A percentile compares a stretch with the other conserved stretches of the same genome.
phyloP scores from a whole-genome alignment of 1,140 invertebrate genomes.

The Myzus persicae region DNA sequence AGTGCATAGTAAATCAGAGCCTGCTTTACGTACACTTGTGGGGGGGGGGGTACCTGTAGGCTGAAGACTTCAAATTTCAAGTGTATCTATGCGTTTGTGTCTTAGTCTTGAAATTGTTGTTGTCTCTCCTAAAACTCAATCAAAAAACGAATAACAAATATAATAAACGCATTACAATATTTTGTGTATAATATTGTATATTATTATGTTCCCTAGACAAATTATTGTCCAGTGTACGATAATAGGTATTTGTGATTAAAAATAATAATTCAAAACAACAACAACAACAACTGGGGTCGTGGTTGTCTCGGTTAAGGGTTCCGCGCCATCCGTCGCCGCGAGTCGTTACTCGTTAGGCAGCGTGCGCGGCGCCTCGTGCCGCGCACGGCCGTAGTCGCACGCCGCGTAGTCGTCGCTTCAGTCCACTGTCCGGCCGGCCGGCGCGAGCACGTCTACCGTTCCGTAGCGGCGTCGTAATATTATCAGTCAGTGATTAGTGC shows the following conservation, averaged over 20 bases:
- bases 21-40: neutral
- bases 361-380: neutral
- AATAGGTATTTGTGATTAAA: no score
- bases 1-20: neutral
- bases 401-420: neutral
- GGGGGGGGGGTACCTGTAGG: no score
- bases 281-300: neutral
- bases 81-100: neutral
- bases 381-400: neutral
- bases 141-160: neutral
- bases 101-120: neutral
- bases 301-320: neutral
- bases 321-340: neutral
- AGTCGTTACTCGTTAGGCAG: neutral
- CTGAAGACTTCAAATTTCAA: neutral
- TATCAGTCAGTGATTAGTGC: neutral
- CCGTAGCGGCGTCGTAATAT: no score
- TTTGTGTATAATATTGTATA: no score
- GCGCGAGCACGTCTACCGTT: neutral
- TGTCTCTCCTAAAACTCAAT: neutral
- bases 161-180: no score
- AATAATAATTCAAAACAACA: neutral
- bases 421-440: neutral
- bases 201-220: no score
- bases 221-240: no score